Evolutionary conservation across 2,797 vertebrate genomes (phyloP).

Genomic region (Oryzias dopingdopingensis): DNA sequence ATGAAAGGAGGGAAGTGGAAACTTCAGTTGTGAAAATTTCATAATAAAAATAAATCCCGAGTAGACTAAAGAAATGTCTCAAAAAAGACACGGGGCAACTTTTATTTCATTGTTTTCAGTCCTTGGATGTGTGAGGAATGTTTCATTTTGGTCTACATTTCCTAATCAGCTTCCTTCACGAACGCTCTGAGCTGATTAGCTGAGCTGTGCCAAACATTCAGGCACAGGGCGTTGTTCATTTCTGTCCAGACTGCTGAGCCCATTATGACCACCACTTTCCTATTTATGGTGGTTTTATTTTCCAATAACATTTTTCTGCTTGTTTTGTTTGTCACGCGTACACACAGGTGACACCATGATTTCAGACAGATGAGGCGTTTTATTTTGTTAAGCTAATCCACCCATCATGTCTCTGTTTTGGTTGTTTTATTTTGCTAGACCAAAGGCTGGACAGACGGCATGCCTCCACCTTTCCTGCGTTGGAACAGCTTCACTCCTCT

Average conservation of each 20-base stretch:
- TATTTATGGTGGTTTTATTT: slow-evolving; percentile 26
- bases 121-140: background rate
- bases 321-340: background rate
- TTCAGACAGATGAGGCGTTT: slow-evolving; percentile 3
- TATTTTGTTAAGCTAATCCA: background rate
- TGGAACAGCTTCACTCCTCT: slow-evolving; percentile 92
- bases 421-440: slow-evolving; percentile 64
- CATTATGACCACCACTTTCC: slow-evolving; percentile 13
- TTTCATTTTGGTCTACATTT: slow-evolving; percentile 3
- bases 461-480: slow-evolving; percentile 79
- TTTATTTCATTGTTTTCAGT: too few relatives aligned
- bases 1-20: too few relatives aligned
- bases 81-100: too few relatives aligned
- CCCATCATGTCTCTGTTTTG: slow-evolving; percentile 13
- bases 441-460: slow-evolving; percentile 47
- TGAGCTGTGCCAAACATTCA: slow-evolving; percentile 6
- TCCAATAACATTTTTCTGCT: background rate
- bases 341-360: background rate
- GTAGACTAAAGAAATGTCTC: too few relatives aligned
- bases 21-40: too few relatives aligned
- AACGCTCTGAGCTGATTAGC: slow-evolving; percentile 5
- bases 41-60: too few relatives aligned
- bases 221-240: slow-evolving; percentile 31
- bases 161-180: slow-evolving; percentile 8
- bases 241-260: slow-evolving; percentile 22